A percentile compares a stretch with the other conserved stretches of the same genome.
phyloP scores from a whole-genome alignment of 2,888 invertebrate species.

The Dryobotodes eremita region DNA sequence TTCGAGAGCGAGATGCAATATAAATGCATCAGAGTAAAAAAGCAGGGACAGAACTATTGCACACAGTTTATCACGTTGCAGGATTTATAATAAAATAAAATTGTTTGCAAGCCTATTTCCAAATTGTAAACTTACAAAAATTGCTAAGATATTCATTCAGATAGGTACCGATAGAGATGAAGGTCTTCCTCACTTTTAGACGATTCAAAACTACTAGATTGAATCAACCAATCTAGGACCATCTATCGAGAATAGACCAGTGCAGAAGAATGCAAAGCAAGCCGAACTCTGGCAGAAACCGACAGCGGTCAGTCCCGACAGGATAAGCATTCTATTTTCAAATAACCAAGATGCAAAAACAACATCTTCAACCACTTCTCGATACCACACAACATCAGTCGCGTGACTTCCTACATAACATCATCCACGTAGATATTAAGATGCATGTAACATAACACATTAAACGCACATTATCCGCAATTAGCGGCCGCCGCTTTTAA shows the following conservation, averaged over 20 bases:
- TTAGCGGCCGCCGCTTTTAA: slow-evolving; percentile 64
- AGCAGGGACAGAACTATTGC: slow-evolving; percentile 10
- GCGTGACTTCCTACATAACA: slow-evolving; percentile 54
- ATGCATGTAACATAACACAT: slow-evolving; percentile 68
- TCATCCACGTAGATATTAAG: slow-evolving; percentile 59
- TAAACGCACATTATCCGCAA: slow-evolving; percentile 68
- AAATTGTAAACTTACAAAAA: not conserved
- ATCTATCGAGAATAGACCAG: not conserved
- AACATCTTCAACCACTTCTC: not conserved
- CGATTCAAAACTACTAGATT: not conserved
- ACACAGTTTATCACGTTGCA: not conserved
- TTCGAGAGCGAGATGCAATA: slow-evolving; percentile 33
- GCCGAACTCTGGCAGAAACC: not conserved
- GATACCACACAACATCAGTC: slow-evolving; percentile 6
- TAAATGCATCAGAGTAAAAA: slow-evolving; percentile 25
- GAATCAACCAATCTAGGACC: not conserved
- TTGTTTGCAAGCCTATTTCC: not conserved
- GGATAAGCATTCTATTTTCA: not conserved
- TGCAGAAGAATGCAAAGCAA: not conserved
- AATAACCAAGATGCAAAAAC: not conserved
- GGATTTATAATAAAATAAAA: not conserved
- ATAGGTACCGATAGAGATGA: not conserved
- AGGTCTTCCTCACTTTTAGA: not conserved
- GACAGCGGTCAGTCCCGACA: not conserved
- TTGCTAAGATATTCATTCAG: not conserved